Percentiles rank a stretch among this genome's conserved stretches.
phyloP scores from a whole-genome alignment of 2,888 invertebrate species.

The Spialia ferax region DNA sequence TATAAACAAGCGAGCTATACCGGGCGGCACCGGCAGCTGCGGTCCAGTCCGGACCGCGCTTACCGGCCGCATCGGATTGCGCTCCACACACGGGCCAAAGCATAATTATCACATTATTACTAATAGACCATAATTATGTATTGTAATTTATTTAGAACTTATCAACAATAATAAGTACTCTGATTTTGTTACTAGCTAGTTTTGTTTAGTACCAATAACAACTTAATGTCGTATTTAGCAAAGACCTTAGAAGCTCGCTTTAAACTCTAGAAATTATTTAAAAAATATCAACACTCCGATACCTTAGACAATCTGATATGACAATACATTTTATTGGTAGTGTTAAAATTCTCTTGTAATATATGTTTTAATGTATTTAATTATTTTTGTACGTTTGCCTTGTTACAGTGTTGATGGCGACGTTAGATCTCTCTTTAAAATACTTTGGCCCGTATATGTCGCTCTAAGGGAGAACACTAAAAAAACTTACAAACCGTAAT shows the following conservation, averaged over 20 bases:
- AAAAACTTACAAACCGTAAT: constrained; percentile 69
- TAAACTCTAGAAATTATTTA: constrained; percentile 1
- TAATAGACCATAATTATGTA: background rate
- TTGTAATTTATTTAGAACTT: background rate
- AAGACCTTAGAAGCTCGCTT: background rate
- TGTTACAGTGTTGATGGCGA: background rate
- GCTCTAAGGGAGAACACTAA: constrained; percentile 74
- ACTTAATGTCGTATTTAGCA: background rate
- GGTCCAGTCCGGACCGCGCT: constrained; percentile 31
- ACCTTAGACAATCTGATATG: no score
- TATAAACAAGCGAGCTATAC: constrained; percentile 77
- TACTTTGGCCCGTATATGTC: constrained; percentile 63
- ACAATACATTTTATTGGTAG: background rate
- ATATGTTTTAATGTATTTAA: background rate
- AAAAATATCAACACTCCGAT: no score
- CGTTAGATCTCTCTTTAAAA: background rate
- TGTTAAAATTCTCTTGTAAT: background rate
- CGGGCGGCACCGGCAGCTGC: constrained; percentile 51
- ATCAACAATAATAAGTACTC: background rate
- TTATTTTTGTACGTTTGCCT: background rate
- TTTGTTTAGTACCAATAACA: background rate
- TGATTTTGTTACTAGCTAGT: no score
- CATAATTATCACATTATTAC: constrained; percentile 42
- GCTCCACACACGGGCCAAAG: constrained; percentile 61
- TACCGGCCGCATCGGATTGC: constrained; percentile 44